phyloP scores from a whole-genome alignment of 2,888 invertebrate genomes.

The Drosophila pseudotalamancana region DNA sequence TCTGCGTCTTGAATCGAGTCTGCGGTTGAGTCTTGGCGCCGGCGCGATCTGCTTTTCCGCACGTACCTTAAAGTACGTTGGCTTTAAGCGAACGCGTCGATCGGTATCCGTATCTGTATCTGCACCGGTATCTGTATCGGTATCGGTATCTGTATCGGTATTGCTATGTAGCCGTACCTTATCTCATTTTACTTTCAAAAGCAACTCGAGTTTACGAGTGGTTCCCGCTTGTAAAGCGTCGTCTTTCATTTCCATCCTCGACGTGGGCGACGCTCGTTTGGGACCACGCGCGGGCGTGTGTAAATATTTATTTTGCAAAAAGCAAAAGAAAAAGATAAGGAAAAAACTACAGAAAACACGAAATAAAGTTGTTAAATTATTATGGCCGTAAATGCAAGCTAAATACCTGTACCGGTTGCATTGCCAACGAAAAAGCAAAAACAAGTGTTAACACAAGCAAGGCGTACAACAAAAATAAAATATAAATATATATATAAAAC shows the following conservation, averaged over 20 bases:
- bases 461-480: background rate
- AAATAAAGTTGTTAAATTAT: conserved; percentile 60
- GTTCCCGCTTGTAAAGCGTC: conserved; percentile 32
- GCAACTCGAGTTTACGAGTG: conserved; percentile 29
- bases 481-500: background rate
- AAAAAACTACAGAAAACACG: conserved; percentile 14
- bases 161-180: conserved; percentile 17
- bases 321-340: conserved; percentile 1
- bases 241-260: conserved; percentile 30
- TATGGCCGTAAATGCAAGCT: conserved; percentile 34
- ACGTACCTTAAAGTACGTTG: conserved; percentile 12
- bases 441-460: conserved; percentile 44
- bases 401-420: conserved; percentile 33
- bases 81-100: conserved; percentile 16
- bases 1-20: conserved; percentile 15
- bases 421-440: conserved; percentile 15
- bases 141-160: background rate
- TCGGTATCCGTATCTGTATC: background rate
- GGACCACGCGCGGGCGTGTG: conserved; percentile 32
- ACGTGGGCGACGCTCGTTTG: conserved; percentile 48
- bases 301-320: conserved; percentile 50
- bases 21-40: conserved; percentile 27
- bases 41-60: conserved; percentile 19
- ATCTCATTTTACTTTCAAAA: conserved; percentile 33
- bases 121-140: conserved; percentile 11